Percentiles rank a stretch among this genome's conserved stretches.
Conservation (phyloP, 2,888 invertebrate species). For the Dryocosmus kuriphilus region DNA sequence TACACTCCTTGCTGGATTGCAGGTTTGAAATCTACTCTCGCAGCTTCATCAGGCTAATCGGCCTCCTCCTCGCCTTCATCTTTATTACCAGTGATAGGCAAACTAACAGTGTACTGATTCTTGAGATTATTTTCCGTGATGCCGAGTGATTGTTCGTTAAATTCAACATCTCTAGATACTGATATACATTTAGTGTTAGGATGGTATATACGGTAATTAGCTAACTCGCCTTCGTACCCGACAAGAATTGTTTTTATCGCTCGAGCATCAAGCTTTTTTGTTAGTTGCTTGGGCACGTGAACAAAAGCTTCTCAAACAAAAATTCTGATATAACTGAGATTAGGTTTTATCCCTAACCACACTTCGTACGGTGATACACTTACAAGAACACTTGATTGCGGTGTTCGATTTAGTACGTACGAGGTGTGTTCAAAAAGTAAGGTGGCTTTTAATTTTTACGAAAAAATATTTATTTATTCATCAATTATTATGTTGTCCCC, state of each 20-base stretch:
- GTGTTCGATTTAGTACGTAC: too few species aligned
- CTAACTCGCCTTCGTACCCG: conserved; percentile 42
- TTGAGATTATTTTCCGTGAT: too few species aligned
- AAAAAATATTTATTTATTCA: too few species aligned
- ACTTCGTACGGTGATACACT: conserved; percentile 48
- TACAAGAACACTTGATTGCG: too few species aligned
- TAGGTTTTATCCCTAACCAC: conserved; percentile 51
- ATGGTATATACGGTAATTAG: conserved; percentile 43
- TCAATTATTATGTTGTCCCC: too few species aligned
- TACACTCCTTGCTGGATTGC: too few species aligned
- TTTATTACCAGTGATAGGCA: too few species aligned
- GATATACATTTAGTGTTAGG: neutral
- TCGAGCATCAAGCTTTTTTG: conserved; percentile 32
- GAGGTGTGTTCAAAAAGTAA: too few species aligned
- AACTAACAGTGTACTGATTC: too few species aligned
- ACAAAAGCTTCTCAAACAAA: conserved; percentile 56
- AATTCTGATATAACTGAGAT: conserved; percentile 48
- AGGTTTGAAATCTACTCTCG: too few species aligned
- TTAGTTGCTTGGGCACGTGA: conserved; percentile 51
- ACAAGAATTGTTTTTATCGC: conserved; percentile 38
- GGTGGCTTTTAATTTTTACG: too few species aligned
- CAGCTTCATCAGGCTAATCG: neutral
- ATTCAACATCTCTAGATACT: conserved; percentile 33
- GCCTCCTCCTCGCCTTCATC: conserved; percentile 39
- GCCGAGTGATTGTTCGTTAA: too few species aligned